Evolutionary conservation across 2,888 invertebrate species (phyloP).

Genomic region (Uloborus plumipes): DNA sequence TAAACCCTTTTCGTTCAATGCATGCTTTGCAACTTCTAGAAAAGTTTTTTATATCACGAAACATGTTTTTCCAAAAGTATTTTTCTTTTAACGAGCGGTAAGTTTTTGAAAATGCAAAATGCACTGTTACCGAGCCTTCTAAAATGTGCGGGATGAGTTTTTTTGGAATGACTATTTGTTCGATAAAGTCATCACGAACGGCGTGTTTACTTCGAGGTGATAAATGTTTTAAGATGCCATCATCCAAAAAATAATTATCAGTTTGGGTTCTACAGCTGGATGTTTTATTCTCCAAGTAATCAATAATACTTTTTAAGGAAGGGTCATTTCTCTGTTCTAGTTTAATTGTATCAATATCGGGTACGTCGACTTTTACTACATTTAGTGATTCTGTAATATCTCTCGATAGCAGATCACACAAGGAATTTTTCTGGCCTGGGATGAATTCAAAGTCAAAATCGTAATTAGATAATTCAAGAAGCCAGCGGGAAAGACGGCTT

Average conservation of each 20-base stretch:
- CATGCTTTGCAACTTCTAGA: not conserved
- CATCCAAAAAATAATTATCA: constrained; percentile 3
- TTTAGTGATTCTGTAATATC: constrained; percentile 4
- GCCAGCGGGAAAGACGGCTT: constrained; percentile 3
- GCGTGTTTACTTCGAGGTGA: not conserved
- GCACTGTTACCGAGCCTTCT: constrained; percentile 1
- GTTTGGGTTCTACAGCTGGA: not conserved
- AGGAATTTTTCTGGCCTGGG: not conserved
- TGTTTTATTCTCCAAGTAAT: not conserved
- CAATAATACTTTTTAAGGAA: not conserved
- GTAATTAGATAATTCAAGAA: constrained; percentile 11
- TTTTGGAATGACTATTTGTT: constrained; percentile 10
- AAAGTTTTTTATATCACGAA: constrained; percentile 1
- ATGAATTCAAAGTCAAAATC: constrained; percentile 6
- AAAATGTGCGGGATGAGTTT: constrained; percentile 5
- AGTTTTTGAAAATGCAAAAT: constrained; percentile 12
- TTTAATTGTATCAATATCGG: not conserved
- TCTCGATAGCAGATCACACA: not conserved
- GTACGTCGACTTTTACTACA: not conserved
- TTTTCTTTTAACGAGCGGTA: constrained; percentile 1
- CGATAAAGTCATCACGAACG: not conserved
- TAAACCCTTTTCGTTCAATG: constrained; percentile 15
- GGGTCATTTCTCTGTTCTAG: constrained; percentile 1
- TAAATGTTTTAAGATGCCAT: not conserved
- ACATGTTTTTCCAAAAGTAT: constrained; percentile 11